Conservation (phyloP, 2,797 vertebrate species). For the Lateolabrax maculatus region DNA sequence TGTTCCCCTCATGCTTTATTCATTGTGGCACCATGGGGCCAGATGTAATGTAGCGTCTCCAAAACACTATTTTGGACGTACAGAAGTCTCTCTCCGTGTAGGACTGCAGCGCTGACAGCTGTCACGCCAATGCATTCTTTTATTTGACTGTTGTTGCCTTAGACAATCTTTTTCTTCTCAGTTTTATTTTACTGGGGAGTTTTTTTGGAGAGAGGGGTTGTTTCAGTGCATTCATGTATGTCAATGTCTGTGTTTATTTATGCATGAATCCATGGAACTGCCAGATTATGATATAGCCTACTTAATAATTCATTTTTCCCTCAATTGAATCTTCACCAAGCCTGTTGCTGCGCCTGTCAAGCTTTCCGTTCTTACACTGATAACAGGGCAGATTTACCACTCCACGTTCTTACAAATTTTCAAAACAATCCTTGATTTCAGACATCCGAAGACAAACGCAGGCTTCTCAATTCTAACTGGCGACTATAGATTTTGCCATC, state of each 20-base stretch:
- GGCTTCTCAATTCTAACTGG: not conserved
- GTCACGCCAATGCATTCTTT: slow-evolving; percentile 39
- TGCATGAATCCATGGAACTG: not conserved
- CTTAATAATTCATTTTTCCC: not conserved
- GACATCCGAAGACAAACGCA: not conserved
- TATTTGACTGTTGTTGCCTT: slow-evolving; percentile 36
- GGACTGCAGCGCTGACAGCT: slow-evolving; percentile 61
- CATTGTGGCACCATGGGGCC: slow-evolving; percentile 57
- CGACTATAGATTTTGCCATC: not conserved
- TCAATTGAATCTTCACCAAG: not conserved
- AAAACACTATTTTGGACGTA: slow-evolving; percentile 56
- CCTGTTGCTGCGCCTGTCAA: not conserved
- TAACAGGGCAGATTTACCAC: not conserved
- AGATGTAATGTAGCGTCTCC: slow-evolving; percentile 40
- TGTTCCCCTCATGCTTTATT: slow-evolving; percentile 77
- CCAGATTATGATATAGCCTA: not conserved
- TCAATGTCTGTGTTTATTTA: not conserved
- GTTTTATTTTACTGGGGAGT: slow-evolving; percentile 15
- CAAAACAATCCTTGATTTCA: not conserved
- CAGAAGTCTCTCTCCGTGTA: slow-evolving; percentile 48
- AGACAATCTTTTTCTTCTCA: slow-evolving; percentile 5
- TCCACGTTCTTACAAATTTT: not conserved
- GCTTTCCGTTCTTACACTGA: not conserved
- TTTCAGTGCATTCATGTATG: not conserved
- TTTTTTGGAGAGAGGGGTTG: not conserved